phyloP scores from a whole-genome alignment of 2,888 invertebrate genomes.

The Trypoxylon attenuatum region DNA sequence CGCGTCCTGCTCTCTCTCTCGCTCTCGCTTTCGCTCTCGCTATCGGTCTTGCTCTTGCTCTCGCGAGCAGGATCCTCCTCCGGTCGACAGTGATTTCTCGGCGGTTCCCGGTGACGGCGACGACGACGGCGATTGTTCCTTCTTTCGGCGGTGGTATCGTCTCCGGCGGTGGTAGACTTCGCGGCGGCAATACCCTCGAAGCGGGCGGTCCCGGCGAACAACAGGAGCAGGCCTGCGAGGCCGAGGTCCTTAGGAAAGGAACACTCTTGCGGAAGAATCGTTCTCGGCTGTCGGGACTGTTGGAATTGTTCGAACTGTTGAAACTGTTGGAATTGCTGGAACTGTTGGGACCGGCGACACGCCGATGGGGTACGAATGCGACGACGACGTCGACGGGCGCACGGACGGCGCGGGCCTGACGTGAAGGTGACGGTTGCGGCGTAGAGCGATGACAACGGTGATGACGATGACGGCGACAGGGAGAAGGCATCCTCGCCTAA shows the following conservation, averaged over 20 bases:
- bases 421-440: conserved; percentile 34
- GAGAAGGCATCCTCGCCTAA: conserved; percentile 74
- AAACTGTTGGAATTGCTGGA: background rate
- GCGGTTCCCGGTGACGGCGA: too few species aligned
- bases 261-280: background rate
- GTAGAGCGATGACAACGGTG: conserved; percentile 56
- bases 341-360: conserved; percentile 17
- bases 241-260: background rate
- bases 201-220: background rate
- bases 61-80: too few species aligned
- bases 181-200: background rate
- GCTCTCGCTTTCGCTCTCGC: conserved; percentile 13
- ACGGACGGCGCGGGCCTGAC: conserved; percentile 57
- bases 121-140: too few species aligned
- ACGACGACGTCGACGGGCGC: conserved; percentile 38
- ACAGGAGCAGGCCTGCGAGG: background rate
- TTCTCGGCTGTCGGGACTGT: background rate
- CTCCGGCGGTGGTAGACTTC: background rate
- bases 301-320: background rate
- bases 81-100: too few species aligned
- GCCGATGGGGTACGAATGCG: conserved; percentile 19
- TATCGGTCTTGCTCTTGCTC: background rate
- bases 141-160: background rate
- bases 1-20: conserved; percentile 20
- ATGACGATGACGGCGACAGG: conserved; percentile 68